These are phyloP conservation scores for Aurelia sp. DNA, from an alignment of 30 jellyfish, hydroid and myxozoan species.

Conservation along the genomic window DNA sequence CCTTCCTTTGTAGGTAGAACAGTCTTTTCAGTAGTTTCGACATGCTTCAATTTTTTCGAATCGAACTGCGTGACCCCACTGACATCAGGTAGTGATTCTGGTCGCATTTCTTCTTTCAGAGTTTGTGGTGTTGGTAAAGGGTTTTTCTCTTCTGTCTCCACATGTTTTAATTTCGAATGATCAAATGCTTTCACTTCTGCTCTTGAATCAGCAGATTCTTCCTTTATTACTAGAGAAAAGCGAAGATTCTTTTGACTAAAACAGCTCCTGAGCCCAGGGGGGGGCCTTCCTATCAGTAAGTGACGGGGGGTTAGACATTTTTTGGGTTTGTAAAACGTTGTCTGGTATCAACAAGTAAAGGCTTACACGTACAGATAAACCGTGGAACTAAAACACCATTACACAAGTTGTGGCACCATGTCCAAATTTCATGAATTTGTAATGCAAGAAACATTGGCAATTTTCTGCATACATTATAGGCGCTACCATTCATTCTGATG, in stretches of 20 bases:
- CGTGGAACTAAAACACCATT: too few species aligned
- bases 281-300: too few species aligned
- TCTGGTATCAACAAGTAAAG: too few species aligned
- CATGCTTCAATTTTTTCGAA: slow-evolving; percentile 62
- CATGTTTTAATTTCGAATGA: slow-evolving; percentile 74
- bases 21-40: slow-evolving; percentile 68
- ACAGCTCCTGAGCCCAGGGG: too few species aligned
- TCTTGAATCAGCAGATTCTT: slow-evolving; percentile 75
- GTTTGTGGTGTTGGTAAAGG: slow-evolving; percentile 85
- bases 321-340: too few species aligned
- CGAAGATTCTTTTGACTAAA: background rate
- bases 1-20: slow-evolving; percentile 75
- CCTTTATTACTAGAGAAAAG: slow-evolving; percentile 58
- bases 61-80: slow-evolving; percentile 64
- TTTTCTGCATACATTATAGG: too few species aligned
- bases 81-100: slow-evolving; percentile 79
- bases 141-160: slow-evolving; percentile 84
- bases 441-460: too few species aligned
- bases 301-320: too few species aligned
- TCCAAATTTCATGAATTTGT: too few species aligned
- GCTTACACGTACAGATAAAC: too few species aligned
- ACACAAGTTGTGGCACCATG: too few species aligned
- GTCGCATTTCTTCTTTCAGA: slow-evolving; percentile 77
- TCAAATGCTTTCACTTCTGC: slow-evolving; percentile 89
- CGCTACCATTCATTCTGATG: too few species aligned